These are phyloP conservation scores for Macrochelys suwanniensis DNA, from an alignment of 2,797 vertebrate genomes.

Conservation along the genomic window DNA sequence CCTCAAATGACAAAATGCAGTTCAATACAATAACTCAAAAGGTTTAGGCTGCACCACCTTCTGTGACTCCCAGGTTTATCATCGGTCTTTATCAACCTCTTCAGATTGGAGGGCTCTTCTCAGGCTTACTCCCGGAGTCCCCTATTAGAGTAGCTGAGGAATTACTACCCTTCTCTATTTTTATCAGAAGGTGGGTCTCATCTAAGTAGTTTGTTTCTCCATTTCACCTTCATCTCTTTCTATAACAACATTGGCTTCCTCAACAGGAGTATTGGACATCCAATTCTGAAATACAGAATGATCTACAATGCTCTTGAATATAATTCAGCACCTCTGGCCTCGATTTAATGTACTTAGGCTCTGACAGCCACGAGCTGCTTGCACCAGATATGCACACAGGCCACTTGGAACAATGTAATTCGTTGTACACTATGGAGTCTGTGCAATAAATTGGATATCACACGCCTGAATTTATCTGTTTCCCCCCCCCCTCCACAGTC, in stretches of 20 bases:
- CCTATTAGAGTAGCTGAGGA: neutral
- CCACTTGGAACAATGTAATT: neutral
- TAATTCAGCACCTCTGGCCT: rapidly evolving
- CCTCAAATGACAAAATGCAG: neutral
- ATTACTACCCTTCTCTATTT: neutral
- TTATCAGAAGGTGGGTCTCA: neutral
- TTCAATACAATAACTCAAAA: neutral
- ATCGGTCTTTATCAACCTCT: neutral
- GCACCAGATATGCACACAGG: rapidly evolving
- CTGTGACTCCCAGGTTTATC: neutral
- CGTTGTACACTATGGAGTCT: neutral
- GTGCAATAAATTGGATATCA: neutral
- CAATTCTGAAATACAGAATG: neutral
- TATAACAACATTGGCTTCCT: neutral
- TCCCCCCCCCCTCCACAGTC: neutral
- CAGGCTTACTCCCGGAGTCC: neutral
- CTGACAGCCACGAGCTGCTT: neutral
- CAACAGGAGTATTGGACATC: neutral
- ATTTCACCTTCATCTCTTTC: neutral
- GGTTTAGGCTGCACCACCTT: neutral
- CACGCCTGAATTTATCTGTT: neutral
- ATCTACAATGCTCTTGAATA: neutral
- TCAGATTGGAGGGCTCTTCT: neutral
- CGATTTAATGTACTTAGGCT: neutral
- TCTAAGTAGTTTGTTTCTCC: neutral